Evolutionary conservation across 2,888 invertebrate genomes (phyloP), one percentile per base, ranked within the genome.

Genomic region (Cerceris ruficornis): DNA sequence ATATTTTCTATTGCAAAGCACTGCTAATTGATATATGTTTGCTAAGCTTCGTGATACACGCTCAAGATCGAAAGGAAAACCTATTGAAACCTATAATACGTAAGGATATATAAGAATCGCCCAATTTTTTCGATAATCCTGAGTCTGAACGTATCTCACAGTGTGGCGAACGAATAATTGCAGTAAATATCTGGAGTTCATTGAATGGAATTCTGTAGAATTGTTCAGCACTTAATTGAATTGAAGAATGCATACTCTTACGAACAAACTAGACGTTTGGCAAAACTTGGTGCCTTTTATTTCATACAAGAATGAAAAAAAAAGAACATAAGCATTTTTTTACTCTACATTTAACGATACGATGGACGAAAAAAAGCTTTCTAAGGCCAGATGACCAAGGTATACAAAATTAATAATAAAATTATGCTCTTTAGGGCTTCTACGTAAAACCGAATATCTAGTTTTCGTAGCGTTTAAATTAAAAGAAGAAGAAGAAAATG

Each of bases 201-300:
- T 49, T 65, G 13, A 7, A 41, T 62, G 61, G 46, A 58, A 71
- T 61, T 28, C 61, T 65, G 43, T 50, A n/a, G 8, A 57, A 39
- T 46, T 66, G 50, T 61, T 59, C 72, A 61, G 54, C 60, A 52
- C 14, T 74, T 54, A 57, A 66, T 57, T 59, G 60, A 73, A 78
- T 70, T 68, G 42, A 58, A 69, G 61, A 69, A 70, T 65, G 42
- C 50, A 50, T 73, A 73, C 69, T 80, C 57, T 72, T 77, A 80
- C 41, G 77, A 75, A 75, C 74, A 81, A 81, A 84, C 81, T 79
- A 71, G 67, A 77, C 62, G 81, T 84, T 84, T 77, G 79, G 77
- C 72, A 79, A 72, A 84, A 86, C 80, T 86, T 71, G 73, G 85
- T 86, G 85, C 85, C 85, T 86, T 85, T 84, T 77, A 82, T 84